These are phyloP conservation scores for Sparus aurata DNA, from an alignment of 2,797 vertebrate species.

Conservation along the genomic window DNA sequence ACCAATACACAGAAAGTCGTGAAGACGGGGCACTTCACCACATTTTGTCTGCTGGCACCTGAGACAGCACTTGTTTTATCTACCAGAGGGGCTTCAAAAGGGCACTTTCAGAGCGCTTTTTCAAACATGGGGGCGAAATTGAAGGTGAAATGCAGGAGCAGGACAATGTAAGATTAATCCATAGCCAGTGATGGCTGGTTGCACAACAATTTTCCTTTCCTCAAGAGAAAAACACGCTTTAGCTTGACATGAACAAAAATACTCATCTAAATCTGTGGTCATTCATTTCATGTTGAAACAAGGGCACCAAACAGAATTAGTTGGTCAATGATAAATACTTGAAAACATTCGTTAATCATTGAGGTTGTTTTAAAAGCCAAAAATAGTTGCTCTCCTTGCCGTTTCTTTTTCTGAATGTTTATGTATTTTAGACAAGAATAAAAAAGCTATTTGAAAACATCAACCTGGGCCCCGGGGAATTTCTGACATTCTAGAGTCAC, in stretches of 20 bases:
- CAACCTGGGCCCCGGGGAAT: background rate
- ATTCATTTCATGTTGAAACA: too few species aligned
- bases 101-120: too few species aligned
- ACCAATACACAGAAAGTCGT: too few species aligned
- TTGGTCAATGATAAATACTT: background rate
- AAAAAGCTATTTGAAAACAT: background rate
- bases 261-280: background rate
- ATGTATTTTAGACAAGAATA: background rate
- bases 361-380: background rate
- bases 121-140: background rate
- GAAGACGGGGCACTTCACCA: background rate
- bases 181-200: background rate
- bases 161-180: background rate
- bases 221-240: background rate
- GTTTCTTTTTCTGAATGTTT: background rate
- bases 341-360: background rate
- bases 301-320: background rate
- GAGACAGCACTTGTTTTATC: too few species aligned
- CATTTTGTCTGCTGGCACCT: too few species aligned
- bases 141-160: background rate
- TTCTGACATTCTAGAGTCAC: background rate
- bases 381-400: background rate
- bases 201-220: background rate
- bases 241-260: background rate
- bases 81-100: too few species aligned